Evolutionary conservation across 2,888 invertebrate genomes (phyloP), one percentile per base, ranked within the genome.

Genomic region (Lamellibrachia columna): DNA sequence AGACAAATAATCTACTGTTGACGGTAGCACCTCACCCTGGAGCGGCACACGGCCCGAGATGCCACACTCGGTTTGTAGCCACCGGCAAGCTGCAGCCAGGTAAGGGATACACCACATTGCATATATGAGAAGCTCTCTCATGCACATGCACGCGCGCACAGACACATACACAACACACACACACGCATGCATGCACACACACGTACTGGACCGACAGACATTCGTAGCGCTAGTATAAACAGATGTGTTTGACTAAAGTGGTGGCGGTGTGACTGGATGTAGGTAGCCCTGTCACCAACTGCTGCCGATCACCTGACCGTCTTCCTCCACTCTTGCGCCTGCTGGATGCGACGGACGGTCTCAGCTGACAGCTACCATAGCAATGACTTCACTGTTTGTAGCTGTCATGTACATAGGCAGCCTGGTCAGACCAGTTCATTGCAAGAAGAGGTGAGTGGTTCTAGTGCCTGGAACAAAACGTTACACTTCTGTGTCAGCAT

Each of bases 381-480:
- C 3, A 55, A 55, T 22, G 75, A 75, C 75, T 40, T 40, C 40
- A 40, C 40, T 75, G 75, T n/a, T 75, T 75, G 75, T 22, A 75
- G 75, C 75, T 75, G 75, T 75, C 75, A 75, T 22, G 75, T 75
- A 75, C 15, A n/a, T 22, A 15, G 75, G 95, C 15, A 40, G 15
- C 75, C 52, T 28, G 7, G 55, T 93, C 92, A 93, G 90, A 93
- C 93, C 3, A 75, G 90, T 60, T 93, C 93, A 75, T 93, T 93
- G 28, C 93, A 92, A 11, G 91, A 52, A 7, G 93, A 90, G 40
- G 94, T 94, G 22, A 94, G 90, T 55, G 94, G 94, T 91, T 93
- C 94, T 60, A 94, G 53, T 52, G 93, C 93, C 94, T 94, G 93
- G n/a, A 94, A 94, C 52, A 92, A 28, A 91, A 92, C 22, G n/a